Base-by-base conservation (phyloP, 2,113 vertebrate genomes). In the Poeciliopsis retropinna region DNA sequence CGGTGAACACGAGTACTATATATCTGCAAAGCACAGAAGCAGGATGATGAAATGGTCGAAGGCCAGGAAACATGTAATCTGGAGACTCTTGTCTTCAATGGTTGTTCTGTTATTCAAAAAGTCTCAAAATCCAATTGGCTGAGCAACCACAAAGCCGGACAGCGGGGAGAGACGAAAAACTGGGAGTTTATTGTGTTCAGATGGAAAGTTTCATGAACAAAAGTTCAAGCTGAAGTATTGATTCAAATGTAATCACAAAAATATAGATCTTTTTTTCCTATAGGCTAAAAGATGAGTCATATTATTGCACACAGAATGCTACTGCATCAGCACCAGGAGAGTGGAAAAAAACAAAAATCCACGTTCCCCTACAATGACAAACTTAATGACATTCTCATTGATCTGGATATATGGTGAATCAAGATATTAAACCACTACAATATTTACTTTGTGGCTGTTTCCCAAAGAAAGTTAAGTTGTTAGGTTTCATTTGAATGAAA, bases 71-170 rank as follows among this genome's bases (percentile, higher is more conserved):
- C 73, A 60, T 67, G 75, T 70, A 81, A 87, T 82, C 80, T 71
- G 61, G 6, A 72, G 64, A 19, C 71, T 30, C 75, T 57, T 83
- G 89, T 79, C 87, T 63, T 47, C 4, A 64, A n/a, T 64, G 64
- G 44, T 85, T 44, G 41, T 61, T 51, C 76, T 34, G 76, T 88
- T 86, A 91, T 92, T 82, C 82, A 88, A 88, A 73, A n/a, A 57
- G n/a, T 1, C 15, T 41, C 63, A 8, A 17, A 14, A 67, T 14
- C 65, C 73, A 84, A 83, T 88, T 86, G 76, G 66, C 54, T 9
- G 29, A 27, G 31, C 0, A 9, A 60, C 11, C 13, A 7, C 34
- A 66, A 39, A 66, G 34, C 62, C 30, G 31, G 61, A 67, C 27
- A 1, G 73, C 30, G 30, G n/a, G 22, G 27, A 1, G 27, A 2